Evolutionary conservation across 1,140 invertebrate genomes (phyloP).

Genomic region (Diabrotica undecimpunctata): DNA sequence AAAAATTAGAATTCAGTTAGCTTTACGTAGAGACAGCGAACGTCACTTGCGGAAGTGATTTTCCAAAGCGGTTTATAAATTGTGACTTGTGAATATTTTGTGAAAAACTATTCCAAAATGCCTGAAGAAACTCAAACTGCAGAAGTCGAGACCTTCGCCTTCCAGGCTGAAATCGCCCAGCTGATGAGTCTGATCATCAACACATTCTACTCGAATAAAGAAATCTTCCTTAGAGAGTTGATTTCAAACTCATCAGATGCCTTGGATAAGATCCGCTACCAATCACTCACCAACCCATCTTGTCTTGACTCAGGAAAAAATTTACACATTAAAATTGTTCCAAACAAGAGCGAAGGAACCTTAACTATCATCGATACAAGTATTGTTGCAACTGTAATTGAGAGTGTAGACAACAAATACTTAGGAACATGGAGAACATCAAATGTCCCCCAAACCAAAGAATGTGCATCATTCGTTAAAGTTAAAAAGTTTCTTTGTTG

Average conservation of each 20-base stretch:
- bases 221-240: constrained; percentile 98
- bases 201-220: constrained; percentile 99
- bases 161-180: constrained; percentile 95
- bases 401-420: too few species aligned
- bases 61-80: constrained; percentile 20
- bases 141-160: constrained; percentile 76
- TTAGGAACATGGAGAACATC: too few species aligned
- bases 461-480: too few species aligned
- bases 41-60: constrained; percentile 12
- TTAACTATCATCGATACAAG: constrained; percentile 91
- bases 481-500: too few species aligned
- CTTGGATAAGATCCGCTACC: constrained; percentile 76
- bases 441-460: too few species aligned
- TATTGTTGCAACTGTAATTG: too few species aligned
- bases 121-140: constrained; percentile 61
- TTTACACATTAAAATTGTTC: constrained; percentile 85
- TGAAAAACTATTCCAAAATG: constrained; percentile 48
- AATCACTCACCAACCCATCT: constrained; percentile 85
- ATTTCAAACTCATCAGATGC: constrained; percentile 93
- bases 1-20: too few species aligned
- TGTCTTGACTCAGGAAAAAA: constrained; percentile 86
- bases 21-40: constrained; percentile 8
- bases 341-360: constrained; percentile 85
- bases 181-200: constrained; percentile 99
- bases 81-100: constrained; percentile 16